Percentiles rank a stretch among this genome's conserved stretches.
Evolutionary conservation across 1,140 invertebrate genomes (phyloP).

Genomic region (Brachionus paranguensis): DNA sequence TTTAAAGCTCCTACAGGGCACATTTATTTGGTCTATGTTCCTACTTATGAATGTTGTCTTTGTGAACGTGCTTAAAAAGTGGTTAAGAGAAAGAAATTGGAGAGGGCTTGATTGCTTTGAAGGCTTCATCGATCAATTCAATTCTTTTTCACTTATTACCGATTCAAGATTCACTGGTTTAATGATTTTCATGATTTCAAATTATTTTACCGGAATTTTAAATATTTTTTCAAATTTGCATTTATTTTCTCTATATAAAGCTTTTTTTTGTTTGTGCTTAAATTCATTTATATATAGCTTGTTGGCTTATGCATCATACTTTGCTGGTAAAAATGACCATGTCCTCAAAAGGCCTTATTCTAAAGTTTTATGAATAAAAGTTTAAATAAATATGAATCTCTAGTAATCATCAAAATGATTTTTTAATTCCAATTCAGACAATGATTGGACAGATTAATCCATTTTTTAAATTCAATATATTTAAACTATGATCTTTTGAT

Average conservation of each 20-base stretch:
- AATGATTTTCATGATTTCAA: slow-evolving; percentile 70
- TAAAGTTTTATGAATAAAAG: too few species aligned
- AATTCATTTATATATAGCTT: background rate
- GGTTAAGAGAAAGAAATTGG: background rate
- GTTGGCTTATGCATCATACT: background rate
- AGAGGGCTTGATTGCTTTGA: background rate
- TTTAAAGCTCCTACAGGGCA: background rate
- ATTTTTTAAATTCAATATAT: too few species aligned
- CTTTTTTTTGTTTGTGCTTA: background rate
- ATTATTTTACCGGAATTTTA: slow-evolving; percentile 66
- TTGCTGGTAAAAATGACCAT: background rate
- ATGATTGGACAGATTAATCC: too few species aligned
- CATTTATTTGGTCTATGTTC: slow-evolving; percentile 29
- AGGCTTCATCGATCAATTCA: background rate
- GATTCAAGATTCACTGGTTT: slow-evolving; percentile 62
- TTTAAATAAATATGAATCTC: too few species aligned
- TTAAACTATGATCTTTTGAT: too few species aligned
- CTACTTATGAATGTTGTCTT: slow-evolving; percentile 45
- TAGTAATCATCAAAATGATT: too few species aligned
- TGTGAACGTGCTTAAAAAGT: background rate
- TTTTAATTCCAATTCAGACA: too few species aligned
- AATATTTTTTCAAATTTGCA: background rate
- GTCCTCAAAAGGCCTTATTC: too few species aligned
- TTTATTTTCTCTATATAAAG: background rate
- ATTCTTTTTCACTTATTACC: background rate